Conservation (phyloP, 2,888 invertebrate species). For the Caenorhabditis doughertyi region DNA sequence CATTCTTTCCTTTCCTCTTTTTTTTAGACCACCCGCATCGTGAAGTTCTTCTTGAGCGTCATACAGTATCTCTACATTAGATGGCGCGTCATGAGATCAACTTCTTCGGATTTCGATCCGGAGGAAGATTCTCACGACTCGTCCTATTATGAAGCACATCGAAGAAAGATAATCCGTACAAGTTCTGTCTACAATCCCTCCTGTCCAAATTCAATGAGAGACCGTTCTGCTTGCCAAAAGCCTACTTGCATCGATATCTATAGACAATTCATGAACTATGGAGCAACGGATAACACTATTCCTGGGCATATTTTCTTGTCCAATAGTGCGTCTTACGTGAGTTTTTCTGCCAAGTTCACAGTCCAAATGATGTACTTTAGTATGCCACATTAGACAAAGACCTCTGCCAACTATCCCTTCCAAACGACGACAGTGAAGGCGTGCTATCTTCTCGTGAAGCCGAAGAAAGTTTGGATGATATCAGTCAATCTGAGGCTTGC, state of each 20-base stretch:
- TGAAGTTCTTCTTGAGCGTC: background rate
- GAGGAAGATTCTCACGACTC: conserved; percentile 32
- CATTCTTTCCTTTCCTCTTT: too few relatives aligned
- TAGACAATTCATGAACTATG: conserved; percentile 38
- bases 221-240: background rate
- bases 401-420: background rate
- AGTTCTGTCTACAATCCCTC: conserved; percentile 23
- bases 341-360: background rate
- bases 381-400: background rate
- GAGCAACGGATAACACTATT: background rate
- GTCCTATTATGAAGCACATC: background rate
- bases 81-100: conserved; percentile 33
- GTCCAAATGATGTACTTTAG: background rate
- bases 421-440: background rate
- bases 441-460: background rate
- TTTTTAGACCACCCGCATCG: conserved; percentile 16
- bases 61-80: conserved; percentile 19
- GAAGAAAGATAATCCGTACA: conserved; percentile 20
- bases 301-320: conserved; percentile 13
- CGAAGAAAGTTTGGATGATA: too few relatives aligned
- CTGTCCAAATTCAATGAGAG: background rate
- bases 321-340: conserved; percentile 26
- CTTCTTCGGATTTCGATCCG: background rate
- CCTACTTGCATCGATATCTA: conserved; percentile 39
- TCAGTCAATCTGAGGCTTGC: too few relatives aligned